A percentile compares a stretch with the other conserved stretches of the same genome.
Evolutionary conservation across 2,113 vertebrate genomes (phyloP).

Genomic region (Equus quagga): DNA sequence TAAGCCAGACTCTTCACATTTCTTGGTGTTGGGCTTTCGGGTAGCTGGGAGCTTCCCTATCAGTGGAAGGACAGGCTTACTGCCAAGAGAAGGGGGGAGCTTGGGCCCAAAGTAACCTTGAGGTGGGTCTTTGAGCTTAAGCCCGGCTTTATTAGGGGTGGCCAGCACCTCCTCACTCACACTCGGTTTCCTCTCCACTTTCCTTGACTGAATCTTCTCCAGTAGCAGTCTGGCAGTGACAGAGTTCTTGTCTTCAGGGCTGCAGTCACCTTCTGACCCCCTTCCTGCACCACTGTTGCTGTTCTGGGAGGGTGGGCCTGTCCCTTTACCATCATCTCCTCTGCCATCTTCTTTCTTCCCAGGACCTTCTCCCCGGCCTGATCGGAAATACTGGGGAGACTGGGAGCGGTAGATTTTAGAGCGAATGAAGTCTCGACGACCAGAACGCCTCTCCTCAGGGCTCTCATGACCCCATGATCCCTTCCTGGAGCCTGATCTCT

Average conservation of each 20-base stretch:
- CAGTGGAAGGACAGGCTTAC: conserved; percentile 94
- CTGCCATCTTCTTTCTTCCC: conserved; percentile 86
- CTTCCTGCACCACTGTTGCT: conserved; percentile 75
- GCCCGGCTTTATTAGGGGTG: conserved; percentile 90
- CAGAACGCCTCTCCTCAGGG: conserved; percentile 87
- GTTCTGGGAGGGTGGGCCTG: conserved; percentile 83
- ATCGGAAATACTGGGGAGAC: conserved; percentile 92
- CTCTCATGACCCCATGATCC: conserved; percentile 90
- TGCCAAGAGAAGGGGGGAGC: conserved; percentile 95
- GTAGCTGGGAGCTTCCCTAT: conserved; percentile 96
- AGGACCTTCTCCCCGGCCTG: conserved; percentile 80
- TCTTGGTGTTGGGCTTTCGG: conserved; percentile 90
- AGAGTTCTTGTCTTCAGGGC: conserved; percentile 93
- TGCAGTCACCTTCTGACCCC: conserved; percentile 86
- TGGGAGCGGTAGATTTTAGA: conserved; percentile 98
- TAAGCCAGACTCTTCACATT: conserved; percentile 89
- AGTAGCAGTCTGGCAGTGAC: conserved; percentile 96
- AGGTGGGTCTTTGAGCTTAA: conserved; percentile 97
- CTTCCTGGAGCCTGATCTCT: conserved; percentile 91
- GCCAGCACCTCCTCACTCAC: conserved; percentile 86
- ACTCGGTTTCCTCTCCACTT: conserved; percentile 87
- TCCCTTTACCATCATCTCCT: conserved; percentile 86
- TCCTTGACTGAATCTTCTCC: conserved; percentile 96
- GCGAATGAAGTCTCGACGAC: conserved; percentile 94
- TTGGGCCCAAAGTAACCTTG: conserved; percentile 99